phyloP scores from a whole-genome alignment of 2,113 vertebrate genomes.

The Varanus salvator region DNA sequence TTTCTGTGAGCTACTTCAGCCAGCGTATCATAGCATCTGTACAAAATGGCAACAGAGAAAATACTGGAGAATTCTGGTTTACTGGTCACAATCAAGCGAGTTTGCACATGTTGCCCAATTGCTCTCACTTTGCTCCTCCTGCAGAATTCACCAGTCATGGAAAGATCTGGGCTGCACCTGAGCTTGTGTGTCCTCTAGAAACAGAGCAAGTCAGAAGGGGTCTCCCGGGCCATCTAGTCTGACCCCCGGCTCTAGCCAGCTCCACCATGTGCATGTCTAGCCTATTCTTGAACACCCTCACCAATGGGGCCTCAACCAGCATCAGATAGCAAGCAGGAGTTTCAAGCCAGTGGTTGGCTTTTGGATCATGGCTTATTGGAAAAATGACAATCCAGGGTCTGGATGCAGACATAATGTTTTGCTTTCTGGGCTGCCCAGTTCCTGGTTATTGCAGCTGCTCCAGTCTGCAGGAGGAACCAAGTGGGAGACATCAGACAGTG shows the following conservation, averaged over 20 bases:
- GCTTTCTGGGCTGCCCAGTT: background rate
- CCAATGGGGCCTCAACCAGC: no score
- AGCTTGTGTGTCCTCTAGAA: no score
- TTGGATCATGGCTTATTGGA: background rate
- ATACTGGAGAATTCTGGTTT: background rate
- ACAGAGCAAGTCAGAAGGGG: no score
- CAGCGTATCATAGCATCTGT: background rate
- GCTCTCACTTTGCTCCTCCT: background rate
- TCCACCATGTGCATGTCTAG: no score
- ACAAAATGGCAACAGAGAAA: background rate
- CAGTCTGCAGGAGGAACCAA: background rate
- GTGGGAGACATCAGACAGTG: background rate
- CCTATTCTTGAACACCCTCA: no score
- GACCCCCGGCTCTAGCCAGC: no score
- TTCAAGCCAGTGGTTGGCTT: background rate
- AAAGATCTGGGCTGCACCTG: background rate
- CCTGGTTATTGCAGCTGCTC: no score
- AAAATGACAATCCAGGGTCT: background rate
- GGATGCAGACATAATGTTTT: background rate
- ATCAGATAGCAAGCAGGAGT: background rate
- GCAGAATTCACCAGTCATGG: background rate
- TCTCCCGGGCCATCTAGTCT: no score
- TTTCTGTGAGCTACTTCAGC: background rate
- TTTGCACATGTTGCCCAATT: background rate
- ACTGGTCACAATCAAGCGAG: background rate